These are phyloP conservation scores for Zygaena filipendulae DNA, from an alignment of 2,888 invertebrate species.

Conservation along the genomic window DNA sequence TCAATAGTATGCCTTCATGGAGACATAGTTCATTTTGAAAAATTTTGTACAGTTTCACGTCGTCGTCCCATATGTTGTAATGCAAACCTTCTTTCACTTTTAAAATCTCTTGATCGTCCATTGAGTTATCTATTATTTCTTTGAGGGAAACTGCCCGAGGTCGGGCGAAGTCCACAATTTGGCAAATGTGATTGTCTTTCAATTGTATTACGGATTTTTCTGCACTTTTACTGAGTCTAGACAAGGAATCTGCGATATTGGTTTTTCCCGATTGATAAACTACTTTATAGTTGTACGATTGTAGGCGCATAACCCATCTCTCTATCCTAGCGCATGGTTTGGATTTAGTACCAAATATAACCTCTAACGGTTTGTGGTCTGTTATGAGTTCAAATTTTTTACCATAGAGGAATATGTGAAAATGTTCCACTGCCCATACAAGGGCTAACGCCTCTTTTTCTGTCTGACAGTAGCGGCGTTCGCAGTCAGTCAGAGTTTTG, in stretches of 20 bases:
- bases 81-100: constrained; percentile 11
- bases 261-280: constrained; percentile 20
- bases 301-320: constrained; percentile 25
- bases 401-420: constrained; percentile 16
- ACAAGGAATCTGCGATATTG: constrained; percentile 23
- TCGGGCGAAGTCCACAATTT: constrained; percentile 11
- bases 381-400: constrained; percentile 21
- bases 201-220: no score
- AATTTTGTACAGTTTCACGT: no score
- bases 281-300: constrained; percentile 21
- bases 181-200: constrained; percentile 6
- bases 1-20: constrained; percentile 3
- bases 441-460: constrained; percentile 22
- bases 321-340: constrained; percentile 28
- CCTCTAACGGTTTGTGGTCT: constrained; percentile 28
- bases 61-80: no score
- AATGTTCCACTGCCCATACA: constrained; percentile 21
- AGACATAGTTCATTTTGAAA: constrained; percentile 2
- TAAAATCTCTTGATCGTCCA: no score
- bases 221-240: constrained; percentile 16
- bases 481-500: constrained; percentile 17
- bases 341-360: constrained; percentile 21
- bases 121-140: no score
- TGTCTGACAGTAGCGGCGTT: constrained; percentile 21
- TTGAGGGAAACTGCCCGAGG: constrained; percentile 15